Percentiles rank a stretch among this genome's conserved stretches.
These are phyloP conservation scores for Typhlichthys subterraneus DNA, from an alignment of 2,797 vertebrate genomes.

Conservation along the genomic window DNA sequence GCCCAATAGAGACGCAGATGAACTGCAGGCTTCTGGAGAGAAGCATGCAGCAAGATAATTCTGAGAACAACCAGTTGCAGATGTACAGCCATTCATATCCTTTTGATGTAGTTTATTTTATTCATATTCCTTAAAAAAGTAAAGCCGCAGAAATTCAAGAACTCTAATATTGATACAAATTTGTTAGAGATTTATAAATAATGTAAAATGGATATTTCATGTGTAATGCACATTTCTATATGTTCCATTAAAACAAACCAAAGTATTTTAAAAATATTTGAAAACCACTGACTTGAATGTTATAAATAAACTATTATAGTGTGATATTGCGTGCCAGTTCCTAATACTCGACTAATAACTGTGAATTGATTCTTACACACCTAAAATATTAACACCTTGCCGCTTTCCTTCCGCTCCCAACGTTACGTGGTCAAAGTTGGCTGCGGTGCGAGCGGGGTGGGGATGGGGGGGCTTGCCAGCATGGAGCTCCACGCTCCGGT, in stretches of 20 bases:
- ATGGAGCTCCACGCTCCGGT: slow-evolving; percentile 49
- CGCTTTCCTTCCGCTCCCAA: slow-evolving; percentile 58
- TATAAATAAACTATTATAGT: too few species aligned
- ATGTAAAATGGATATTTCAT: too few species aligned
- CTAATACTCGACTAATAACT: slow-evolving; percentile 48
- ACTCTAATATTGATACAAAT: too few species aligned
- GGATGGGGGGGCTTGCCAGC: slow-evolving; percentile 49
- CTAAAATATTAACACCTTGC: slow-evolving; percentile 37
- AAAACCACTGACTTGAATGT: too few species aligned
- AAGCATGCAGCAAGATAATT: slow-evolving; percentile 16
- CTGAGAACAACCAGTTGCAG: too few species aligned
- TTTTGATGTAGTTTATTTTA: slow-evolving; percentile 2
- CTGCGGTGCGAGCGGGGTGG: slow-evolving; percentile 62
- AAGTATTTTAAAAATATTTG: too few species aligned
- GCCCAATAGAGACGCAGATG: slow-evolving; percentile 48
- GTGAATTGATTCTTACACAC: slow-evolving; percentile 48
- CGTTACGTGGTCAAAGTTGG: slow-evolving; percentile 47
- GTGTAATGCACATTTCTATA: too few species aligned
- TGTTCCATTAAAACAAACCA: too few species aligned
- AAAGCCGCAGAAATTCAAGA: too few species aligned
- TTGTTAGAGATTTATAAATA: too few species aligned
- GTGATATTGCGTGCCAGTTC: too few species aligned
- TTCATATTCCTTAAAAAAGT: not conserved
- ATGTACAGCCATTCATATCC: not conserved
- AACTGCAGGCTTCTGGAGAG: not conserved